These are phyloP conservation scores for Phallusia fumigata DNA, from an alignment of 23 tunicate genomes.

Conservation along the genomic window DNA sequence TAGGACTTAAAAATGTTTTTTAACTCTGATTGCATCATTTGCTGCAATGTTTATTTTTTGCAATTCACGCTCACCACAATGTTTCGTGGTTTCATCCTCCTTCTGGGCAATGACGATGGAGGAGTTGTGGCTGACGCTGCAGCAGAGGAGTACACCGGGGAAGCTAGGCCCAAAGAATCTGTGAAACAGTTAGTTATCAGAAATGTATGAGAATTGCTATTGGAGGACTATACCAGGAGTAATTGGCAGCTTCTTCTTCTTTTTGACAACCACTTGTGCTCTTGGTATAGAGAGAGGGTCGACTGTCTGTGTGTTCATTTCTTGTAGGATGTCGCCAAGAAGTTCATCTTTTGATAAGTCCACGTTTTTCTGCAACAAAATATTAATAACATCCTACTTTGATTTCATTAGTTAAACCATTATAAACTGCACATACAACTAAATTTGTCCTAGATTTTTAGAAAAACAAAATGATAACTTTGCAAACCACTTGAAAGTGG, in stretches of 20 bases:
- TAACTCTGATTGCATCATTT: background rate
- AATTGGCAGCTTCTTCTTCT: constrained; percentile 30
- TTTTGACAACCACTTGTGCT: constrained; percentile 42
- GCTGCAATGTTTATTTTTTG: background rate
- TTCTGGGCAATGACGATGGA: constrained; percentile 57
- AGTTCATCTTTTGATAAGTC: constrained; percentile 64
- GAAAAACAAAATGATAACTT: too few species aligned
- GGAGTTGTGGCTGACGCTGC: constrained; percentile 35
- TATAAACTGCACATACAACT: too few species aligned
- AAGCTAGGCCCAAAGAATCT: background rate
- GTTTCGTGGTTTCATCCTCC: constrained; percentile 73
- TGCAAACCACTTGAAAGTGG: too few species aligned
- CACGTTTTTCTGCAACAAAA: too few species aligned
- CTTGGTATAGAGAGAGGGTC: constrained; percentile 48
- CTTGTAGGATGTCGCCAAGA: constrained; percentile 82
- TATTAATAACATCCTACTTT: constrained; percentile 6
- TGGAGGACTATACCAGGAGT: background rate
- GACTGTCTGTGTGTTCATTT: constrained; percentile 1
- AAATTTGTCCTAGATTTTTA: too few species aligned
- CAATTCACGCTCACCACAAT: constrained; percentile 46
- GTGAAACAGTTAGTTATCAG: too few species aligned
- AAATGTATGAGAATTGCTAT: too few species aligned
- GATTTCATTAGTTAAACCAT: too few species aligned
- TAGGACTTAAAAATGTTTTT: too few species aligned
- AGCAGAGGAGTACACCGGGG: background rate